Evolutionary conservation across 2,113 vertebrate genomes (phyloP).

Genomic region (Scatophagus argus): DNA sequence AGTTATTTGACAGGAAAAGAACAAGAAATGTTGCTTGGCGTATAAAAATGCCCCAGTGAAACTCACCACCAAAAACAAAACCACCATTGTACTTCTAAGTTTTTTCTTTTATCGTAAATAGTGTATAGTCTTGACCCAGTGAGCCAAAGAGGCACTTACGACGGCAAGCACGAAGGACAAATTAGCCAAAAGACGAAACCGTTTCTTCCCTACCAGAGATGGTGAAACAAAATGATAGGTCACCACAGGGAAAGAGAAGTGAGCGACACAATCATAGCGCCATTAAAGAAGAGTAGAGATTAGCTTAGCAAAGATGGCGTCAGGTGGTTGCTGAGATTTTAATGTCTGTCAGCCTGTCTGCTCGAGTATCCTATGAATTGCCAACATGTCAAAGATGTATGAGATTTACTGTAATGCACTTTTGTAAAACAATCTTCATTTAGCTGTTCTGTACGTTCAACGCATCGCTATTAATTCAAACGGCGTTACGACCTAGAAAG

Average conservation of each 20-base stretch:
- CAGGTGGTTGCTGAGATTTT: neutral
- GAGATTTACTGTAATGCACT: neutral
- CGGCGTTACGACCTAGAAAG: neutral
- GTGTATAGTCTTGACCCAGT: neutral
- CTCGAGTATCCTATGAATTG: neutral
- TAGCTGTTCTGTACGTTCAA: neutral
- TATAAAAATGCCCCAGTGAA: neutral
- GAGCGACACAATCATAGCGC: neutral
- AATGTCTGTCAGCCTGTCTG: neutral
- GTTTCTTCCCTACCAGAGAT: neutral
- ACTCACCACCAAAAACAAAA: neutral
- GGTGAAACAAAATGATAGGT: neutral
- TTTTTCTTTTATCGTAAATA: neutral
- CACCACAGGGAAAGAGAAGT: neutral
- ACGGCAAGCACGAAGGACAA: slow-evolving; percentile 51
- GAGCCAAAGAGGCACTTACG: no score
- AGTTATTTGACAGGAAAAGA: neutral
- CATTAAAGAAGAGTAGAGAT: slow-evolving; percentile 20
- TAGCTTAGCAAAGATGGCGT: slow-evolving; percentile 64
- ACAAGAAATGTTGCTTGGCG: neutral
- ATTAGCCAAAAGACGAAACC: neutral
- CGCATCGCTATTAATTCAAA: neutral
- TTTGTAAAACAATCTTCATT: neutral
- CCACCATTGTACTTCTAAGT: neutral
- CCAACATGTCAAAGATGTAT: neutral